Evolutionary conservation across 1,140 invertebrate species (phyloP).

Genomic region (Hyphantria cunea): DNA sequence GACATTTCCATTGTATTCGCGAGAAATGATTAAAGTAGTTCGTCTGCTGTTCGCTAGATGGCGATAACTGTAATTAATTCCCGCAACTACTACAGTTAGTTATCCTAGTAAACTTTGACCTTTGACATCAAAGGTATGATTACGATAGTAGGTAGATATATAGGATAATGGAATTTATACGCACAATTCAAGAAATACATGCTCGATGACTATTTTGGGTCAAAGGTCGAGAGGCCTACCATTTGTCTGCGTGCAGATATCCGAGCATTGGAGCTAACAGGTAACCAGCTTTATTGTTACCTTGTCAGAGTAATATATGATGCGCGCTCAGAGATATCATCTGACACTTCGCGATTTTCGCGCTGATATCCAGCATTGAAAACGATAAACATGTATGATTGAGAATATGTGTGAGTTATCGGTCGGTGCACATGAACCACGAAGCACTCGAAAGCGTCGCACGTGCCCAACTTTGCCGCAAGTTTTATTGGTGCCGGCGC

Average conservation of each 20-base stretch:
- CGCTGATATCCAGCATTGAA: constrained; percentile 50
- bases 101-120: too few species aligned
- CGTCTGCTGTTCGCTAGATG: too few species aligned
- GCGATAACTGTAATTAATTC: too few species aligned
- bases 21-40: too few species aligned
- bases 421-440: constrained; percentile 36
- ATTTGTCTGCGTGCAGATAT: constrained; percentile 52
- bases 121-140: too few species aligned
- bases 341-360: constrained; percentile 41
- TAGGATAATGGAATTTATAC: neutral
- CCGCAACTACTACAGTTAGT: too few species aligned
- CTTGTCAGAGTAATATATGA: constrained; percentile 71
- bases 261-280: constrained; percentile 55
- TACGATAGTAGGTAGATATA: too few species aligned
- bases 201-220: constrained; percentile 19
- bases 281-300: constrained; percentile 70
- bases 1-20: too few species aligned
- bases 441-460: constrained; percentile 32
- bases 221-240: constrained; percentile 39
- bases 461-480: constrained; percentile 57
- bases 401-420: constrained; percentile 52
- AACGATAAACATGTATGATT: constrained; percentile 53
- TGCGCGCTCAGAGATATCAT: constrained; percentile 54
- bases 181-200: constrained; percentile 10
- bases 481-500: constrained; percentile 77